A percentile compares a stretch with the other conserved stretches of the same genome.
Conservation (phyloP, 2,888 invertebrate genomes). For the Epirrhoe tristata region DNA sequence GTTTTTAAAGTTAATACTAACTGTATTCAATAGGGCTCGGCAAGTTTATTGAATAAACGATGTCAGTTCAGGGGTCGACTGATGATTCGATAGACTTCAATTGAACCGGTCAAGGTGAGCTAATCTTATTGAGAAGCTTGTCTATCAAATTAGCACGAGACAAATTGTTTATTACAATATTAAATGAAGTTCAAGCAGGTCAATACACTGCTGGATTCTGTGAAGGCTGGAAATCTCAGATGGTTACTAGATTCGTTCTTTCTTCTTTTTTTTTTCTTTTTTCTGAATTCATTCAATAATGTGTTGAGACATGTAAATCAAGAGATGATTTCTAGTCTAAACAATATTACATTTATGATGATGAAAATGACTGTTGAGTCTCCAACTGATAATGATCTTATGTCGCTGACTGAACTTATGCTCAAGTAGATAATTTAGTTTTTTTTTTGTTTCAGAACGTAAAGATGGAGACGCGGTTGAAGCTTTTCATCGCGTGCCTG, state of each 20-base stretch:
- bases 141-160: conserved; percentile 19
- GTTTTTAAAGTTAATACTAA: no score
- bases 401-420: no score
- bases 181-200: conserved; percentile 2
- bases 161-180: conserved; percentile 17
- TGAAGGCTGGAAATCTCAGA: not conserved
- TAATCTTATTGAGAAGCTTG: conserved; percentile 29
- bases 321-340: no score
- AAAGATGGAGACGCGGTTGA: conserved; percentile 70
- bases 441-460: conserved; percentile 62
- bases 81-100: conserved; percentile 27
- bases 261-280: no score
- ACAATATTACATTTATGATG: no score
- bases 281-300: no score
- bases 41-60: conserved; percentile 15
- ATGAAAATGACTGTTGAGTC: no score
- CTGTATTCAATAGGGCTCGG: not conserved
- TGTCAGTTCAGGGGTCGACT: conserved; percentile 17
- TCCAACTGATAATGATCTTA: no score
- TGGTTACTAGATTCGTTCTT: not conserved
- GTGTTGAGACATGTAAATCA: no score
- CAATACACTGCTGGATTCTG: not conserved
- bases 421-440: not conserved
- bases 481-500: conserved; percentile 53
- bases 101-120: conserved; percentile 34